Conservation (phyloP, 2,797 vertebrate species). For the Fundulus diaphanus region DNA sequence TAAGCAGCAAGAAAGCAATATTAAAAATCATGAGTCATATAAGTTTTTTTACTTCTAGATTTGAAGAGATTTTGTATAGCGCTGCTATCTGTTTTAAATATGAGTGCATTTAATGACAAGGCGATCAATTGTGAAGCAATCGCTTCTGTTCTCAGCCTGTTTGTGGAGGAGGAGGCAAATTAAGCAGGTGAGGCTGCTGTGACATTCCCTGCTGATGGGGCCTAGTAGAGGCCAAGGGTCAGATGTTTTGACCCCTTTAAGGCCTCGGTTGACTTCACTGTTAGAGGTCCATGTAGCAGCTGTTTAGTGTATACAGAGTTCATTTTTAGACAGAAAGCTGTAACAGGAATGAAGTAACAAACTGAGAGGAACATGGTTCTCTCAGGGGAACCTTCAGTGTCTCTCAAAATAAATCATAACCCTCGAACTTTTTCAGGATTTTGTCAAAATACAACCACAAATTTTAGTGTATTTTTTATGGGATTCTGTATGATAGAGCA, state of each 20-base stretch:
- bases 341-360: not conserved
- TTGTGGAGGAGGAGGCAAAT: not conserved
- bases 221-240: constrained; percentile 12
- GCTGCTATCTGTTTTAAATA: not conserved
- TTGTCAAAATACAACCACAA: not conserved
- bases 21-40: not conserved
- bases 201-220: constrained; percentile 25
- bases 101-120: constrained; percentile 1
- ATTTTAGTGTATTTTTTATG: not conserved
- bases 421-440: not conserved
- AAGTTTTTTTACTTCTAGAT: not conserved
- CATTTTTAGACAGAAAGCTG: not conserved
- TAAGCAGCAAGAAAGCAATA: not conserved
- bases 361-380: not conserved
- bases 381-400: not conserved
- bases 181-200: constrained; percentile 14
- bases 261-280: constrained; percentile 20
- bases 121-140: not conserved
- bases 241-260: constrained; percentile 26
- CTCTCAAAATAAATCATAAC: not conserved
- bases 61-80: not conserved
- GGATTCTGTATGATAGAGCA: not conserved
- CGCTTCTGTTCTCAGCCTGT: not conserved
- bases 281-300: not conserved
- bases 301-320: not conserved